These are phyloP conservation scores for Fukomys damarensis DNA, from an alignment of 2,113 vertebrate genomes.

Conservation along the genomic window DNA sequence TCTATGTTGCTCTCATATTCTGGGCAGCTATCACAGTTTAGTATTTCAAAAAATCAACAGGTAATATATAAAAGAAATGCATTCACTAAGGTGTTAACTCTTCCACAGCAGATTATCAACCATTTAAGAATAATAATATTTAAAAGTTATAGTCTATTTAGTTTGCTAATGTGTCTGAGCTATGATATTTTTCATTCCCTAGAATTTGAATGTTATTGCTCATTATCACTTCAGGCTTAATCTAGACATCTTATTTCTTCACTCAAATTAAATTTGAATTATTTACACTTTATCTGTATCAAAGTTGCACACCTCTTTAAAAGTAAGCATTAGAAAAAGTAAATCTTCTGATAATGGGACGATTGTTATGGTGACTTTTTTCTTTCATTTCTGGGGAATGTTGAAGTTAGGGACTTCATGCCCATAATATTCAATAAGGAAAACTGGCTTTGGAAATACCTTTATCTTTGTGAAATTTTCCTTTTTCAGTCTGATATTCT, in stretches of 20 bases:
- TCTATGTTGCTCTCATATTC: neutral
- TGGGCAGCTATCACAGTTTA: neutral
- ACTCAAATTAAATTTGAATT: slow-evolving; percentile 63
- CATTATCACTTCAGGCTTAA: slow-evolving; percentile 41
- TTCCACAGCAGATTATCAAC: neutral
- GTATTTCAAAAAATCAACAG: neutral
- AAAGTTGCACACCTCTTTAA: neutral
- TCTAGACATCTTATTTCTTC: slow-evolving; percentile 31
- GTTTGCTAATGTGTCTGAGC: neutral
- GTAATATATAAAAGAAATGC: neutral
- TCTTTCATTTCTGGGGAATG: slow-evolving; percentile 43
- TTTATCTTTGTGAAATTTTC: slow-evolving; percentile 47
- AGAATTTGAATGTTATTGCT: neutral
- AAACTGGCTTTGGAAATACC: slow-evolving; percentile 21
- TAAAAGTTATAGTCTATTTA: neutral
- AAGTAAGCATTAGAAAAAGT: neutral
- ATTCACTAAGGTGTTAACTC: neutral
- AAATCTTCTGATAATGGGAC: neutral
- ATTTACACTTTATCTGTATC: slow-evolving; percentile 28
- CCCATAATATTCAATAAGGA: neutral
- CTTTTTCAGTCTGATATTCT: slow-evolving; percentile 25
- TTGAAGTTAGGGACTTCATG: neutral
- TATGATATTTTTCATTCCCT: neutral
- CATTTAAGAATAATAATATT: neutral
- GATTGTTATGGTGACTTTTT: neutral